Percentiles rank a stretch among this genome's conserved stretches.
phyloP scores from a whole-genome alignment of 2,113 vertebrate species.

The Pedionomus torquatus region DNA sequence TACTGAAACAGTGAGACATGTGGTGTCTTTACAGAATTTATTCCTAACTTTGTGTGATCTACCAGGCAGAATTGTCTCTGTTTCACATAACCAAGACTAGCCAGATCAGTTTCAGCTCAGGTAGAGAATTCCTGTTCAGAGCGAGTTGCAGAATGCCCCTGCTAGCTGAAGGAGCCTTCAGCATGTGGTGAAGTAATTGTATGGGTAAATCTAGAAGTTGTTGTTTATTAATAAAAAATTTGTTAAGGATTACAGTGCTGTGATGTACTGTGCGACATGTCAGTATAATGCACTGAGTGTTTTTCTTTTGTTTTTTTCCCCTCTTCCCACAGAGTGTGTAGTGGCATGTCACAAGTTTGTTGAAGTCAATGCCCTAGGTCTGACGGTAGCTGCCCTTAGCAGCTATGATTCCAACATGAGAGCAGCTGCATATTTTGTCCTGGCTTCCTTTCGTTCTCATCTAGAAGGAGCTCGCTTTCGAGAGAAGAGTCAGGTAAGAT shows the following conservation, averaged over 20 bases:
- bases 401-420: slow-evolving; percentile 89
- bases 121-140: background rate
- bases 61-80: background rate
- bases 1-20: background rate
- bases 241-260: background rate
- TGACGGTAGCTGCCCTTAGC: slow-evolving; percentile 88
- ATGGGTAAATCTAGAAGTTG: background rate
- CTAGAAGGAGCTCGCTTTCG: slow-evolving; percentile 86
- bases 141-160: background rate
- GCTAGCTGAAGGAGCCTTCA: background rate
- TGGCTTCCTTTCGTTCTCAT: slow-evolving; percentile 87
- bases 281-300: background rate
- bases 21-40: background rate
- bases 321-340: slow-evolving; percentile 80
- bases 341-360: slow-evolving; percentile 92
- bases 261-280: fast-evolving
- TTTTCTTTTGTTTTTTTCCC: background rate
- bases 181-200: too few relatives aligned
- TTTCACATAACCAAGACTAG: background rate
- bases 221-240: background rate
- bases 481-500: slow-evolving; percentile 86
- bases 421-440: slow-evolving; percentile 83
- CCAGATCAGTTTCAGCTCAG: background rate
- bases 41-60: background rate
- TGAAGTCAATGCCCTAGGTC: slow-evolving; percentile 85